phyloP scores from a whole-genome alignment of 2,113 vertebrate genomes.

The Pseudolaguvia tuberculata region DNA sequence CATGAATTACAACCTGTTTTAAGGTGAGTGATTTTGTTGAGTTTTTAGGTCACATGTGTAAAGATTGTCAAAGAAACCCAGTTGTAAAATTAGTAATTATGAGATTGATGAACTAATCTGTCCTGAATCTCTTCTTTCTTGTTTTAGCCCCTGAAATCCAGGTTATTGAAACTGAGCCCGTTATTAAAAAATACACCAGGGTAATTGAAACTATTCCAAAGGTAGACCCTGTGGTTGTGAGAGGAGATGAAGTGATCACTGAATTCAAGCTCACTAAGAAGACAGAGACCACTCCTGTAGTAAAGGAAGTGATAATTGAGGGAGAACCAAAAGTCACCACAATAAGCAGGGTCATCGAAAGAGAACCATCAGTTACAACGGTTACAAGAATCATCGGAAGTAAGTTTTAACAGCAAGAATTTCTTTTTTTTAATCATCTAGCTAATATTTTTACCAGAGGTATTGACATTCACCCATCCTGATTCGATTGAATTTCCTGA shows the following conservation, averaged over 20 bases:
- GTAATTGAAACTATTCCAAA: slow-evolving; percentile 68
- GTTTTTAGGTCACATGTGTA: neutral
- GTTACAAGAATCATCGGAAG: slow-evolving; percentile 44
- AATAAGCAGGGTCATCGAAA: slow-evolving; percentile 53
- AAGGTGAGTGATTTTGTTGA: neutral
- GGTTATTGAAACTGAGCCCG: slow-evolving; percentile 56
- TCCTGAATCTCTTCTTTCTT: neutral
- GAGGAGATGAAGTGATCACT: slow-evolving; percentile 25
- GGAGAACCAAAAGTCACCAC: slow-evolving; percentile 29
- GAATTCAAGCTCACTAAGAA: slow-evolving; percentile 39
- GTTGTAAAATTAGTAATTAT: neutral
- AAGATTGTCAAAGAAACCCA: neutral
- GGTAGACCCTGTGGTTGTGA: slow-evolving; percentile 46
- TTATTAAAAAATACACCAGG: slow-evolving; percentile 52
- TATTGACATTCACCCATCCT: too few species aligned
- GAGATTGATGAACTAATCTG: neutral
- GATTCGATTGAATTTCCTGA: neutral
- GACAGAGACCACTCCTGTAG: slow-evolving; percentile 17
- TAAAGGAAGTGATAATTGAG: slow-evolving; percentile 39
- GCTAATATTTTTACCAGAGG: too few species aligned
- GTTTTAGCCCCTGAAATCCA: slow-evolving; percentile 52
- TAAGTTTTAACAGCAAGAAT: neutral
- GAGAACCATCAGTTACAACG: slow-evolving; percentile 46
- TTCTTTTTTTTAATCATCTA: neutral
- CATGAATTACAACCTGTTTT: too few species aligned